Percentiles rank a stretch among this genome's conserved stretches.
Evolutionary conservation across 2,797 vertebrate genomes (phyloP).

Genomic region (Oophaga sylvatica): DNA sequence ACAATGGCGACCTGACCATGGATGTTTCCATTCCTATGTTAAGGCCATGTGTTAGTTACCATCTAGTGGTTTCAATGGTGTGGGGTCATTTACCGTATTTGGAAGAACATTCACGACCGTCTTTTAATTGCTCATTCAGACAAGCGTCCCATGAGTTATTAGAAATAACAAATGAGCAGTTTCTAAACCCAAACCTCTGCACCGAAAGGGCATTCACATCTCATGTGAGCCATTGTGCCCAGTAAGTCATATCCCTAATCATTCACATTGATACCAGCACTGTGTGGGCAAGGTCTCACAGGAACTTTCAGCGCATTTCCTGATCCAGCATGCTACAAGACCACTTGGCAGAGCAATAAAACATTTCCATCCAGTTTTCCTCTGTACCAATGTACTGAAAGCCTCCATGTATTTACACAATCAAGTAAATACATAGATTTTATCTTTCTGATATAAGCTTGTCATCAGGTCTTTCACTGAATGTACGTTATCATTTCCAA

Average conservation of each 20-base stretch:
- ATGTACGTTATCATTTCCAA: not conserved
- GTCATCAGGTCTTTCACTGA: slow-evolving; percentile 27
- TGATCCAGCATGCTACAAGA: not conserved
- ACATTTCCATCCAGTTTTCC: slow-evolving; percentile 1
- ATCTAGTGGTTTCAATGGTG: not conserved
- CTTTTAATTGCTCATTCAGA: not conserved
- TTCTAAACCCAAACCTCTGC: slow-evolving; percentile 4
- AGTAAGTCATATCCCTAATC: not conserved
- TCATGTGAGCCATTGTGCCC: not conserved
- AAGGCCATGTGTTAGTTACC: not conserved
- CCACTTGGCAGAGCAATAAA: slow-evolving; percentile 36
- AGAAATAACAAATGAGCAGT: slow-evolving; percentile 4
- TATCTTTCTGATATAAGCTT: slow-evolving; percentile 5
- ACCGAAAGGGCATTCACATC: not conserved
- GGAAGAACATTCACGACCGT: not conserved
- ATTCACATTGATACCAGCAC: not conserved
- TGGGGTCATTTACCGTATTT: not conserved
- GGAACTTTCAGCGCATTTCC: slow-evolving; percentile 8
- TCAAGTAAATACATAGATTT: slow-evolving; percentile 20
- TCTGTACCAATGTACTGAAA: slow-evolving; percentile 15
- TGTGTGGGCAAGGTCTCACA: not conserved
- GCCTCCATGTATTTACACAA: slow-evolving; percentile 21
- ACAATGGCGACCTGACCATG: not conserved
- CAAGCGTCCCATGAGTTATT: slow-evolving; percentile 6
- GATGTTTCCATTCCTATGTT: not conserved